These are phyloP conservation scores for Solenopsis invicta DNA, from an alignment of 1,140 invertebrate genomes.

Conservation along the genomic window DNA sequence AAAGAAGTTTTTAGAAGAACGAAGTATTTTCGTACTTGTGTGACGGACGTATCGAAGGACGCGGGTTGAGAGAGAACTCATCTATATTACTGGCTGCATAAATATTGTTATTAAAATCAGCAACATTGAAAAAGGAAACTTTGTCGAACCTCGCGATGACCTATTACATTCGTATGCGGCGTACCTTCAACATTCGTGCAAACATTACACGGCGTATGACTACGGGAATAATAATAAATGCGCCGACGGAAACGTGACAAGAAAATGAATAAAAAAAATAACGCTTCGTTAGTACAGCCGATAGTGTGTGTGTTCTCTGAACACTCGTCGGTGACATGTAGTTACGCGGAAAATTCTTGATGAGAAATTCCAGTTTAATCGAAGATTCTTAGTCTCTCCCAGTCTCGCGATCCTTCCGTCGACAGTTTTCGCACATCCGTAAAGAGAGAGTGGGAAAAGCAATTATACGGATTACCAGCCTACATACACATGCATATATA, in stretches of 20 bases:
- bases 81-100: neutral
- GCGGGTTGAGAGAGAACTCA: neutral
- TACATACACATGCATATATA: neutral
- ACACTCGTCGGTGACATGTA: neutral
- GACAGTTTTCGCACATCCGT: conserved; percentile 3
- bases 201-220: neutral
- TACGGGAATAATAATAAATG: conserved; percentile 28
- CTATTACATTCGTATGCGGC: neutral
- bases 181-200: conserved; percentile 1
- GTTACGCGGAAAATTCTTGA: neutral
- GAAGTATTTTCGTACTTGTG: neutral
- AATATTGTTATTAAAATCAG: conserved; percentile 27
- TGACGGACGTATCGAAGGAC: too few species aligned
- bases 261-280: conserved; percentile 31
- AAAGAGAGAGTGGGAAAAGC: conserved; percentile 20
- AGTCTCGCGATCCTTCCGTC: neutral
- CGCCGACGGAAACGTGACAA: neutral
- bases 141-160: neutral
- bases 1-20: neutral
- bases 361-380: neutral
- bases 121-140: conserved; percentile 31
- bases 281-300: neutral
- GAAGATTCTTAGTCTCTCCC: neutral
- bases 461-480: conserved; percentile 9
- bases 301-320: neutral